Evolutionary conservation across 2,113 vertebrate species (phyloP), one percentile per base, ranked within the genome.

Genomic region (Galemys pyrenaicus): DNA sequence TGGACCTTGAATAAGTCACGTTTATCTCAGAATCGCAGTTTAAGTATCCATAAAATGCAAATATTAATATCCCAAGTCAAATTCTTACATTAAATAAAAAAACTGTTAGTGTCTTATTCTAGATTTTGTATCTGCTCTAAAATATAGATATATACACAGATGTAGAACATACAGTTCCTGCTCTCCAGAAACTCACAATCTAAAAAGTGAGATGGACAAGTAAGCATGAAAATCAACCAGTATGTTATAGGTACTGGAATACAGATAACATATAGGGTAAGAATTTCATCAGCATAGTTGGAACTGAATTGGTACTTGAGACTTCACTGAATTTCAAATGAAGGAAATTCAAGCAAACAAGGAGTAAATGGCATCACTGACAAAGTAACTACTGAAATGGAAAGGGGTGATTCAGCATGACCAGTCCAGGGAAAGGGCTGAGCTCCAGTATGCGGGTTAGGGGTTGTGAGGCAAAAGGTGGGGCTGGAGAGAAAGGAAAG

Each of bases 21-120:
- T 62, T 70, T 5, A 87, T 64, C 32, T 65, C 32, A 82, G n/a
- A 73, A 26, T 39, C 71, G 75, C 20, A 10, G 9, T 15, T 85
- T 78, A 91, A 91, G 73, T 88, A 79, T 51, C 64, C 87, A 56
- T 51, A 73, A 94, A 83, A 83, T 75, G 26, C 4, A 46, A 10
- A 82, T 64, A 87, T 6, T 44, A 74, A 80, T 73, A 54, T 62
- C 7, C 24, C 46, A 7, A 78, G 9, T 7, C 26, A 64, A 77
- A 64, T 64, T 71, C 24, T 56, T 87, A 70, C 0, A 74, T 44
- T 2, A 9, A 73, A 70, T 87, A 44, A 77, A 95, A 10, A 87
- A n/a, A 9, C 65, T 56, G 35, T 64, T 82, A 91, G 4, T 60
- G 5, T 54, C n/a, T 26, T 79, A 54, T 13, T 75, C 62, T 11